Base-by-base conservation (phyloP, 2,113 vertebrate genomes). In the Psophia crepitans region DNA sequence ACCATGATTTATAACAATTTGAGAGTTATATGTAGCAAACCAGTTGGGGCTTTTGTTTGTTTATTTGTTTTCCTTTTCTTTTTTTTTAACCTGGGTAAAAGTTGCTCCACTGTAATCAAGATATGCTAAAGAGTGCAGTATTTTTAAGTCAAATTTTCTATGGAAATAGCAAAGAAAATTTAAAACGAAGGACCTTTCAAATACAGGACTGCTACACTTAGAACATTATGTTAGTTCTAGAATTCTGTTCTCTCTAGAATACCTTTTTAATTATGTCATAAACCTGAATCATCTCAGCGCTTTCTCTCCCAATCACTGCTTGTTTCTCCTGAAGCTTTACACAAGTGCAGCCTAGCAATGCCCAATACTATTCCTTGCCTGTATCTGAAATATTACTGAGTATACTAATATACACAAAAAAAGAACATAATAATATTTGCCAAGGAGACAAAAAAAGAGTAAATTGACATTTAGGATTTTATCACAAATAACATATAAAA, bases 31-130 rank as follows among this genome's bases (percentile, higher is more conserved):
- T 21, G 14, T 49, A 17, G 20, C 44, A 90, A 81, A 87, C 16
- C 7, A 57, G 23, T 12, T 26, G 49, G 43, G 43, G 43, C 16
- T 43, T 43, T 43, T 43, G 43, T 14, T 43, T 43, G 43, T 3
- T 43, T 43, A 6, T 13, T 43, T 43, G 43, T 13, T 43, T 43
- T 13, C 12, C 4, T 4, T 3, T 37, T 33, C 20, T 27, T 44
- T 37, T 7, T 43, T 53, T 33, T n/a, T n/a, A n/a, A n/a, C 19
- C 19, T 22, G 13, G 8, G 6, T 79, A 82, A 88, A 92, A 71
- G 24, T 4, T 27, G 2, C 17, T 84, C 8, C 18, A 44, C 21
- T 75, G 4, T 48, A 46, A 74, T 46, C 0, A 0, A 37, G 8
- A 57, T 10, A 74, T 6, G 12, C 15, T 60, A 35, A 54, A 63